Conservation (phyloP, 2,888 invertebrate genomes). For the Lycocerus yunnanus region DNA sequence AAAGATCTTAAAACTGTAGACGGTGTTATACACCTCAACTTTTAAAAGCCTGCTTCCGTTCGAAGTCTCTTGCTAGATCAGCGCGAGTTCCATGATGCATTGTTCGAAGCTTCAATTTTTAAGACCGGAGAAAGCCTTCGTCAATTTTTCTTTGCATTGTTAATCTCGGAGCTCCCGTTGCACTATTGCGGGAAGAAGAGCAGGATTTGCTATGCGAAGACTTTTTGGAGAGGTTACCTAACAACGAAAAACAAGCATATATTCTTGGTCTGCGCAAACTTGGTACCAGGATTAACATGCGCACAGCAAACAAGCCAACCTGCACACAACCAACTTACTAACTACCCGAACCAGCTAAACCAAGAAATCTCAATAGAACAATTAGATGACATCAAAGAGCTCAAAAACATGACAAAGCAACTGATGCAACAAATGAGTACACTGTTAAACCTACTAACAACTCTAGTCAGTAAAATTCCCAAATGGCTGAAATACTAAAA, state of each 20-base stretch:
- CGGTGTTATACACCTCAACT: background rate
- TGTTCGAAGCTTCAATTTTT: background rate
- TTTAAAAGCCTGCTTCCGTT: background rate
- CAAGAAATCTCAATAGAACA: no score
- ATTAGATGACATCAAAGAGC: no score
- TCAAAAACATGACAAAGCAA: no score
- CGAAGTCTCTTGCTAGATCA: background rate
- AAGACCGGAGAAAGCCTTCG: background rate
- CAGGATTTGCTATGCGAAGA: background rate
- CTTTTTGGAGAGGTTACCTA: background rate
- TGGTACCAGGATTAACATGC: no score
- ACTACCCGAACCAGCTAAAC: no score
- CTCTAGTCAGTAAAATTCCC: no score
- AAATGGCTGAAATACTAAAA: no score
- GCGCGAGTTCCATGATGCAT: background rate
- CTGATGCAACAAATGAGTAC: no score
- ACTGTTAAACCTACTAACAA: no score
- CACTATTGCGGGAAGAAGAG: background rate
- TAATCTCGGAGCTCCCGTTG: background rate
- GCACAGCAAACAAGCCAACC: no score
- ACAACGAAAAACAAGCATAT: background rate
- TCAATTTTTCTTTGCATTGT: background rate
- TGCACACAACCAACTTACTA: no score
- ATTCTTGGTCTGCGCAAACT: background rate
- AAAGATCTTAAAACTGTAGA: background rate